Base-by-base conservation (phyloP, 2,113 vertebrate species). In the Maccullochella peelii region DNA sequence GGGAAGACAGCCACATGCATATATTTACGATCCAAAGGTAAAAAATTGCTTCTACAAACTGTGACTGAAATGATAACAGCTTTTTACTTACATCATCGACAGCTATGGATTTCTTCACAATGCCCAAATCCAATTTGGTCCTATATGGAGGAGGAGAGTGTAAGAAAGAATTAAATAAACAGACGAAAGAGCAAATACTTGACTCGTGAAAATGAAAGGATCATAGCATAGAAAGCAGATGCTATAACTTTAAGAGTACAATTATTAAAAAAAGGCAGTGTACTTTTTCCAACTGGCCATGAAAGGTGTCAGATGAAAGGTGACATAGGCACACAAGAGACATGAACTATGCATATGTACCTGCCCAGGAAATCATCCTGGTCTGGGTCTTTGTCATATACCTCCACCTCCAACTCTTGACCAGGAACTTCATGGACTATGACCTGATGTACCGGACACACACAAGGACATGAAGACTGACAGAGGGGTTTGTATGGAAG, bases 331-430 rank as follows among this genome's bases (percentile, higher is more conserved):
- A 63, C 54, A 80, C 49, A 55, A 79, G 40, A 84, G 63, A 86
- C 72, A 74, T 89, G 77, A 86, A 85, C 63, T 66, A 68, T 82
- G 75, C 54, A 80, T 61, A 80, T 86, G 89, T 94, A 98, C 97
- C 97, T 97, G 92, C 97, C 97, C 94, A 99, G 94, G 93, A 98
- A 97, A 89, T 99, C 97, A 86, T 99, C 97, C 95, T 99, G 95
- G 93, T 99, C 97, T 65, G 97, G 92, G 83, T 99, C 97, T 95
- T 99, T 98, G 93, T 99, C 97, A 92, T 97, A 98, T 30, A 99
- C 93, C 81, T 98, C 97, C 90, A 98, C 96, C 89, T 99, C 97
- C 88, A 99, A 91, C 95, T 97, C 97, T 86, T 99, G 97, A 71
- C 97, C 97, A 27, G 97, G 97, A 44, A 99, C 97, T 90, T 98